Conservation (phyloP, 2,888 invertebrate genomes). For the Thelaira solivaga region DNA sequence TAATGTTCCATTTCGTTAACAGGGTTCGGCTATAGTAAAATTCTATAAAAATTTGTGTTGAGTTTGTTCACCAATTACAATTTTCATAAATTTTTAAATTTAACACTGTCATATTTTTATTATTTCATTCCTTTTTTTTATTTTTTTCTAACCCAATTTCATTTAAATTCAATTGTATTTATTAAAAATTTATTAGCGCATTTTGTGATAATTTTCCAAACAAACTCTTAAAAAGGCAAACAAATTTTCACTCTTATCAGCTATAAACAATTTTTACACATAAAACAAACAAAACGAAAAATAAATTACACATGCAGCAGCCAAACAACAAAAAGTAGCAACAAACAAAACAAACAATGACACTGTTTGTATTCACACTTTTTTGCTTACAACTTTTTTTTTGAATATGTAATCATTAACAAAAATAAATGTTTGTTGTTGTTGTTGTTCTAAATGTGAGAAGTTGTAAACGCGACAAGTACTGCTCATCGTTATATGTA, state of each 20-base stretch:
- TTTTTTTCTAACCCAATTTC: neutral
- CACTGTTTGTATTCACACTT: slow-evolving; percentile 54
- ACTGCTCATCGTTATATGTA: slow-evolving; percentile 42
- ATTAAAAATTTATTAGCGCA: neutral
- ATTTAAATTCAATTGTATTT: neutral
- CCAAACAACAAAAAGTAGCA: slow-evolving; percentile 18
- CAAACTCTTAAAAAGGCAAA: slow-evolving; percentile 43
- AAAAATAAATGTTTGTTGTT: neutral
- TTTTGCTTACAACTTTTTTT: slow-evolving; percentile 11
- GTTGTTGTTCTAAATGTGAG: slow-evolving; percentile 15
- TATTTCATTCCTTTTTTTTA: neutral
- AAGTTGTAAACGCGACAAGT: slow-evolving; percentile 46
- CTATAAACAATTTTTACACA: slow-evolving; percentile 40
- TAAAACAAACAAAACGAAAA: neutral
- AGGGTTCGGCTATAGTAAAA: no score
- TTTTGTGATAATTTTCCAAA: slow-evolving; percentile 8
- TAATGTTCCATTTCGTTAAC: no score
- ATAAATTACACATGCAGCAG: slow-evolving; percentile 8
- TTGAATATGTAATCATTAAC: slow-evolving; percentile 8
- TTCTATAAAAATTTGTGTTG: no score
- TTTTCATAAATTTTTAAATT: no score
- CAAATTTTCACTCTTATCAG: slow-evolving; percentile 54
- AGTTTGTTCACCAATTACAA: no score
- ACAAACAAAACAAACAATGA: slow-evolving; percentile 52
- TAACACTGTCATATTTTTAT: no score